A percentile compares a stretch with the other conserved stretches of the same genome.
Conservation (phyloP, 2,797 vertebrate genomes). For the Micromesistius poutassou region DNA sequence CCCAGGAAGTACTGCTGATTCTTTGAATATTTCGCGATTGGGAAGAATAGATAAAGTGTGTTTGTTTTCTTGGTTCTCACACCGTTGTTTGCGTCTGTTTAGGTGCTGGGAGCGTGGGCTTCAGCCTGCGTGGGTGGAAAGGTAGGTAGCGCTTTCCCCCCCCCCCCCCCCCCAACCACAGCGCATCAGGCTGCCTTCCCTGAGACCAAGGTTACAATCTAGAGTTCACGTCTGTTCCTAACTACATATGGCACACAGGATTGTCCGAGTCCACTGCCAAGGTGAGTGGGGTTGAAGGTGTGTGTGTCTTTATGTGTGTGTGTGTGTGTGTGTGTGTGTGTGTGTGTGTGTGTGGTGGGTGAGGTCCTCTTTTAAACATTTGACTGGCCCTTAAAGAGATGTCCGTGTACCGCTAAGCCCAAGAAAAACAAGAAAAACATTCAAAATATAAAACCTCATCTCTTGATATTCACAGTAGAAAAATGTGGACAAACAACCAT, state of each 20-base stretch:
- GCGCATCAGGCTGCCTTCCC: slow-evolving; percentile 66
- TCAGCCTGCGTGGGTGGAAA: slow-evolving; percentile 54
- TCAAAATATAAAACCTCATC: slow-evolving; percentile 62
- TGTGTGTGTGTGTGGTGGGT: no score
- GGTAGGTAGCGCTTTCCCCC: slow-evolving; percentile 55
- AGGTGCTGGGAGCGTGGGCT: slow-evolving; percentile 49
- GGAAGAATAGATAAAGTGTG: slow-evolving; percentile 5
- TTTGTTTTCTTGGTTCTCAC: slow-evolving; percentile 39
- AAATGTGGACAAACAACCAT: slow-evolving; percentile 47
- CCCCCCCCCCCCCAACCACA: slow-evolving; percentile 51
- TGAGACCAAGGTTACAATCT: slow-evolving; percentile 71
- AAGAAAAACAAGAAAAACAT: slow-evolving; percentile 54
- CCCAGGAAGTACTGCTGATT: slow-evolving; percentile 13
- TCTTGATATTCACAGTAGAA: slow-evolving; percentile 77
- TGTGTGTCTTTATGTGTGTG: no score
- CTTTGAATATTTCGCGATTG: slow-evolving; percentile 9
- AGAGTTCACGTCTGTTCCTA: slow-evolving; percentile 57
- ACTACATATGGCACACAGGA: slow-evolving; percentile 77
- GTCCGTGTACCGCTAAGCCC: slow-evolving; percentile 49
- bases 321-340: no score
- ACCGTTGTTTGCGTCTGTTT: slow-evolving; percentile 34
- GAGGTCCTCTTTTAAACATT: slow-evolving; percentile 41
- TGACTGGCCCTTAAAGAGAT: slow-evolving; percentile 41
- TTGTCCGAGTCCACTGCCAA: slow-evolving; percentile 68
- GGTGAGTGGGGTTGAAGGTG: slow-evolving; percentile 12